Percentiles rank a stretch among this genome's conserved stretches.
These are phyloP conservation scores for Nycticryphes semicollaris DNA, from an alignment of 2,113 vertebrate species.

Conservation along the genomic window DNA sequence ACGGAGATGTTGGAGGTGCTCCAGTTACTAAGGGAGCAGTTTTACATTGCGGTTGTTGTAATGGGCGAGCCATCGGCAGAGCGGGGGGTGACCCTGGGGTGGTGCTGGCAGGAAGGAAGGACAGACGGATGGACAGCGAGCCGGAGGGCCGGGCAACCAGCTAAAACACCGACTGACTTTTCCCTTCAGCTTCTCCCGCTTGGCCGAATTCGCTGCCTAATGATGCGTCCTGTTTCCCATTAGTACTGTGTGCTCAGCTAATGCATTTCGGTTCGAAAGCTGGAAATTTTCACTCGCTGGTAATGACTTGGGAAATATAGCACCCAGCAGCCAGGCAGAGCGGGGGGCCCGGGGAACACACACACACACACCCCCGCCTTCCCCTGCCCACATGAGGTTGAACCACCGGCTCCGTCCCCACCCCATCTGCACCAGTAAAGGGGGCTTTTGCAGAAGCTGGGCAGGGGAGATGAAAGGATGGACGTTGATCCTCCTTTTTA, in stretches of 20 bases:
- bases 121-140: accelerated
- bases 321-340: slow-evolving; percentile 57
- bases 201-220: slow-evolving; percentile 62
- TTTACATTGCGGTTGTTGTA: accelerated
- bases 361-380: too few relatives aligned
- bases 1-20: accelerated
- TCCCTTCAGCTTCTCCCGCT: accelerated
- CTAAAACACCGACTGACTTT: background rate
- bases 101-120: background rate
- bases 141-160: accelerated
- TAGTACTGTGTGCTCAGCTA: slow-evolving; percentile 84
- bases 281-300: slow-evolving; percentile 78
- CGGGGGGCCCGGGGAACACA: background rate
- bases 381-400: background rate
- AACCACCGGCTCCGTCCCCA: background rate
- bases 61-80: accelerated
- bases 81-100: too few relatives aligned
- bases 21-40: accelerated
- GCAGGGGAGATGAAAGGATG: background rate
- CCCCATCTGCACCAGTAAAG: background rate
- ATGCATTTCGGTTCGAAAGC: slow-evolving; percentile 71
- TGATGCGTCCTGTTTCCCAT: slow-evolving; percentile 74
- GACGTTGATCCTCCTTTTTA: background rate
- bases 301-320: slow-evolving; percentile 84
- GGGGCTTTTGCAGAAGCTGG: background rate